Base-by-base conservation (phyloP, 1,140 invertebrate species). In the Drosophila ohnishii region DNA sequence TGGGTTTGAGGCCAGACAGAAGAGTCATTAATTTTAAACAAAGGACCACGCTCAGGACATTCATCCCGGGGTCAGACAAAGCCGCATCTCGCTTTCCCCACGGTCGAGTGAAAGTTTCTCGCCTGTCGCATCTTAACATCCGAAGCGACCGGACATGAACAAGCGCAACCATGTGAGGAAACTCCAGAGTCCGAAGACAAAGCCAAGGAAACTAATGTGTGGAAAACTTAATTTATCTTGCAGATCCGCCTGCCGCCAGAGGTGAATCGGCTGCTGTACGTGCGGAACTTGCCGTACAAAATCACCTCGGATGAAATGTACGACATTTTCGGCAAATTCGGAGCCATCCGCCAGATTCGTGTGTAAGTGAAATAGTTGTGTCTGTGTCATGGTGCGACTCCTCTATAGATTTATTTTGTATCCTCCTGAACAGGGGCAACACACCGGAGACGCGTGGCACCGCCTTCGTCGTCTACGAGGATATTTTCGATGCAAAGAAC, bases 301-400 rank as follows among this genome's bases (percentile, higher is more conserved):
- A 99, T 99, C 60, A 99, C 98, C 57, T 97, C 97, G n/a, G 99
- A 99, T 93, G 99, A 99, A 95, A 99, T 99, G 99, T 99, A 99
- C 91, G 99, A 99, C 93, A 99, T 99, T 76, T 99, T 99, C 94
- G 99, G 99, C 37, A 99, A 99, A 94, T 99, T 99, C 94, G 99
- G 99, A 90, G 98, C 99, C 14, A 99, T 99, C 63, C 92, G 99
- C 78, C 99, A 99, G 93, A 99, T 99, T 60, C 93, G 99, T 94
- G 97, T 99, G 96, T 98, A 95, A 96, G 97, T 96, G 0, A 9
- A 1, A 6, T 19, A 22, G 30, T 28, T 28, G 25, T 22, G 16
- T 28, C 22, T 13, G 8, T 9, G 37, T 25, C 25, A 2, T 8
- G 22, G 6, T 14, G 30, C 14, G 7, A 28, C 42, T 59, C 25